A percentile compares a stretch with the other conserved stretches of the same genome.
Evolutionary conservation across 2,888 invertebrate species (phyloP).

Genomic region (Napeogenes inachia): DNA sequence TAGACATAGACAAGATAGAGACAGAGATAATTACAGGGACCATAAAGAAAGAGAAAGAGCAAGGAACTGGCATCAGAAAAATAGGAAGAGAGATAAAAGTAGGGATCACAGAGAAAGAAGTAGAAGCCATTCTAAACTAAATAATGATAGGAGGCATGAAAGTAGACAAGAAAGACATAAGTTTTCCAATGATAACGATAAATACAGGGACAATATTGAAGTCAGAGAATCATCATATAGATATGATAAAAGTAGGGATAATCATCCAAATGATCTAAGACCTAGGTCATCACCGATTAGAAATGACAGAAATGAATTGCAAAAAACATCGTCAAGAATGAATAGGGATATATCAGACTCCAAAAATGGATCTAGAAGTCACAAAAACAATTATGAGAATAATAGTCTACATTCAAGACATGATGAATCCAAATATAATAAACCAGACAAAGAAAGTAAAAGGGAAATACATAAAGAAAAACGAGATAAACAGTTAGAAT

Average conservation of each 20-base stretch:
- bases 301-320: conserved; percentile 27
- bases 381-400: conserved; percentile 19
- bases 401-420: conserved; percentile 7
- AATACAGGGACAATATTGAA: conserved; percentile 24
- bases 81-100: conserved; percentile 23
- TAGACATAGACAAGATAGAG: conserved; percentile 35
- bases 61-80: conserved; percentile 22
- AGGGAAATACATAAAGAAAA: conserved; percentile 22
- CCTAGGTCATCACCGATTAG: conserved; percentile 25
- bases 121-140: conserved; percentile 26
- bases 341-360: conserved; percentile 15
- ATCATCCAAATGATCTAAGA: conserved; percentile 20
- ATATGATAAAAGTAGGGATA: conserved; percentile 20
- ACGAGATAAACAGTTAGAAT: conserved; percentile 14
- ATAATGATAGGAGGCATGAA: conserved; percentile 20
- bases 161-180: conserved; percentile 15
- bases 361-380: conserved; percentile 17
- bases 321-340: conserved; percentile 24
- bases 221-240: conserved; percentile 23
- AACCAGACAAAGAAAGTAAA: conserved; percentile 21
- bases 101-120: conserved; percentile 24
- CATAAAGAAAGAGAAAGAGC: conserved; percentile 23
- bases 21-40: conserved; percentile 41
- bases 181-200: conserved; percentile 14
- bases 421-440: conserved; percentile 19